Conservation (phyloP, 2,888 invertebrate genomes). For the Trypoxylon attenuatum region DNA sequence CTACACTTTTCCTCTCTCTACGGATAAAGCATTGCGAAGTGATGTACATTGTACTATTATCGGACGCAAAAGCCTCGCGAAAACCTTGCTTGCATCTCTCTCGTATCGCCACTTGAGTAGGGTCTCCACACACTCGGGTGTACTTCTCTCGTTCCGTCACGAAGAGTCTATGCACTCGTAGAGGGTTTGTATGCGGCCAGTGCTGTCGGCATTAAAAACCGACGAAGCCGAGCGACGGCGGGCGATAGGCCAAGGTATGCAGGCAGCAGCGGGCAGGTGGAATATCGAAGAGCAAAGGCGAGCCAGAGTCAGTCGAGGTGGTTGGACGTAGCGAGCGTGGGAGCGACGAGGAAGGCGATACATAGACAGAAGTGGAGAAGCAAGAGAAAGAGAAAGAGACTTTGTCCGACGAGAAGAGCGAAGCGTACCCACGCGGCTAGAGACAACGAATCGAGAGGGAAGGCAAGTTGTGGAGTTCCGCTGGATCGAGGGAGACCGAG, state of each 20-base stretch:
- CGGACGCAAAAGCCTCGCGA: no score
- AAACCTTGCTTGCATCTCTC: no score
- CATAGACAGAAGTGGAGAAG: background rate
- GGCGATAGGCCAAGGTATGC: slow-evolving; percentile 26
- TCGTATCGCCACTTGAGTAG: no score
- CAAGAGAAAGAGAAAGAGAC: background rate
- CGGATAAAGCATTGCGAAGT: no score
- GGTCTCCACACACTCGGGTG: no score
- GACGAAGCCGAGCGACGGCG: background rate
- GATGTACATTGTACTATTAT: no score
- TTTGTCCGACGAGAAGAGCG: background rate
- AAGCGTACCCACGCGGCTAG: no score
- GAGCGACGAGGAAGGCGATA: background rate
- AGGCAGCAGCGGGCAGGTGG: slow-evolving; percentile 39
- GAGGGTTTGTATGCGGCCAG: background rate
- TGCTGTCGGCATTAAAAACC: background rate
- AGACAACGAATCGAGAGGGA: no score
- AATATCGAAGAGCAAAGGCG: slow-evolving; percentile 36
- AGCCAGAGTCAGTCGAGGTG: background rate
- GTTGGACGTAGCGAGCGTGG: background rate
- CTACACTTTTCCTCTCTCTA: background rate
- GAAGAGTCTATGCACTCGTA: no score
- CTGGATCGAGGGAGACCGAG: background rate
- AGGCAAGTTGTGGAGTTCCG: no score
- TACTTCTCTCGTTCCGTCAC: no score